Conservation (phyloP, 2,888 invertebrate species). For the Schizotus pectinicornis region DNA sequence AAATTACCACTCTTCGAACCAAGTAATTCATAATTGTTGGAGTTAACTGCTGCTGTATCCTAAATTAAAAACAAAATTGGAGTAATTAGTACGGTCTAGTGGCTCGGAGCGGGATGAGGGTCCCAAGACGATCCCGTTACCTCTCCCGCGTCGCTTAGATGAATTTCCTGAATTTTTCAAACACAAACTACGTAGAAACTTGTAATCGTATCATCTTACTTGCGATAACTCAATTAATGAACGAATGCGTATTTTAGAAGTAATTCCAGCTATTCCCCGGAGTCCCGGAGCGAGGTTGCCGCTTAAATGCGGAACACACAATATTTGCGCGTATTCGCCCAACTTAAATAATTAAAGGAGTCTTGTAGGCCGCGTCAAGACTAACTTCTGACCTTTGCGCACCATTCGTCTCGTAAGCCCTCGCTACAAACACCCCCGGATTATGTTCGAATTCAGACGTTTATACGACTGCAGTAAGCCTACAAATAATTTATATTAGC, state of each 20-base stretch:
- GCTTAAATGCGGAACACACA: conserved; percentile 13
- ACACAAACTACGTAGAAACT: background rate
- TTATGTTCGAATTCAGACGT: conserved; percentile 10
- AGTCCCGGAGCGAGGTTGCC: background rate
- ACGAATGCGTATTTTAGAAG: conserved; percentile 7
- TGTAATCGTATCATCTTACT: conserved; percentile 4
- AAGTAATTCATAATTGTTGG: too few relatives aligned
- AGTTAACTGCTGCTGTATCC: too few relatives aligned
- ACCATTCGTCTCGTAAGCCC: conserved; percentile 6
- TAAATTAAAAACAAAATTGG: too few relatives aligned
- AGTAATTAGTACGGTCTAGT: too few relatives aligned
- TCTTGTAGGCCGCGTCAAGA: conserved; percentile 14
- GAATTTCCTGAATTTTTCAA: too few relatives aligned
- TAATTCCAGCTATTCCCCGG: conserved; percentile 7
- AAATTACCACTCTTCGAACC: too few relatives aligned
- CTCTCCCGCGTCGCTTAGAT: too few relatives aligned
- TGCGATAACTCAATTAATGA: conserved; percentile 3
- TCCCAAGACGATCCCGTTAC: too few relatives aligned
- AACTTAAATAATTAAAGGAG: conserved; percentile 30
- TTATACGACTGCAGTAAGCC: conserved; percentile 1
- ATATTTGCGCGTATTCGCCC: conserved; percentile 25
- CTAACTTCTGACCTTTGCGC: conserved; percentile 17
- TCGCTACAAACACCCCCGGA: conserved; percentile 5
- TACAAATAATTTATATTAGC: conserved; percentile 12
- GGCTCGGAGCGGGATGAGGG: too few relatives aligned